Evolutionary conservation across 1,140 invertebrate species (phyloP).

Genomic region (Drosophila punjabiensis): DNA sequence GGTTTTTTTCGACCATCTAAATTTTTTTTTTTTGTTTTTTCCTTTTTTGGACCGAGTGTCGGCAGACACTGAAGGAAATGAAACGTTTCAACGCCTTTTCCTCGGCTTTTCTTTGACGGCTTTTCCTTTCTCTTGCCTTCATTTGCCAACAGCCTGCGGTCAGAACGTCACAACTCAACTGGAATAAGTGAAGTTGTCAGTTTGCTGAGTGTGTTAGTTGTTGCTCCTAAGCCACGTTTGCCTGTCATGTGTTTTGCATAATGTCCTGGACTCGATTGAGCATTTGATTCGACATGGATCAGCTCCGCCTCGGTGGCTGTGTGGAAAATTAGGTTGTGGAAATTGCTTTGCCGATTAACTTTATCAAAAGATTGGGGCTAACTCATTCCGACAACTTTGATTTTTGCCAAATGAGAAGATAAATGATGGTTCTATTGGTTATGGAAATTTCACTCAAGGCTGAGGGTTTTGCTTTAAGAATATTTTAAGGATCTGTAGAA

Average conservation of each 20-base stretch:
- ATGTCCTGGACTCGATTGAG: constrained; percentile 49
- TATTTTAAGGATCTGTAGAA: neutral
- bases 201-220: constrained; percentile 63
- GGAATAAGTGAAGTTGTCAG: constrained; percentile 82
- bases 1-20: constrained; percentile 64
- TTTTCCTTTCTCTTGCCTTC: constrained; percentile 22
- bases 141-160: constrained; percentile 48
- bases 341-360: constrained; percentile 48
- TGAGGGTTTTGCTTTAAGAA: neutral
- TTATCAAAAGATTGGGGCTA: constrained; percentile 15
- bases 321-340: constrained; percentile 56
- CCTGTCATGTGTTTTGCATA: constrained; percentile 66
- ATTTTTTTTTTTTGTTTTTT: constrained; percentile 7
- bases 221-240: constrained; percentile 41
- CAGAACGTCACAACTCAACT: constrained; percentile 71
- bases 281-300: constrained; percentile 65
- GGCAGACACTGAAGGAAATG: constrained; percentile 49
- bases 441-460: neutral
- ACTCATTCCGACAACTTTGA: constrained; percentile 1
- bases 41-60: constrained; percentile 43
- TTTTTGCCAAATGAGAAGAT: constrained; percentile 3
- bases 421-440: constrained; percentile 4
- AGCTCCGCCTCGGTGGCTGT: constrained; percentile 6
- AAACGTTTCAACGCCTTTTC: constrained; percentile 72
- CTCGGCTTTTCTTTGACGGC: constrained; percentile 23